phyloP scores from a whole-genome alignment of 1,140 invertebrate genomes.

The Ceratina japonica region DNA sequence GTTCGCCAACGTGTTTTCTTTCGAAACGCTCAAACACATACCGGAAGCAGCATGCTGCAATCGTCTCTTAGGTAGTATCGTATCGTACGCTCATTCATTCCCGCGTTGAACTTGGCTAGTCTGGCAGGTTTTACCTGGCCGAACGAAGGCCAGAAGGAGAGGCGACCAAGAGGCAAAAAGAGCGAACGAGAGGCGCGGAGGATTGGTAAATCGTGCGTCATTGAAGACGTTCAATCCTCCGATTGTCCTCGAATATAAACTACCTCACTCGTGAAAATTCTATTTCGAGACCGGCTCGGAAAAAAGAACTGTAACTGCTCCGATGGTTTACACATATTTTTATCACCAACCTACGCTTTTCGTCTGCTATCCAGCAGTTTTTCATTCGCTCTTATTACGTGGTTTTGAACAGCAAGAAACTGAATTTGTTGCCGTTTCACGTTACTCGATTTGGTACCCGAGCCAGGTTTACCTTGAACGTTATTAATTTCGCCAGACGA shows the following conservation, averaged over 20 bases:
- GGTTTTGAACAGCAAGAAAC: neutral
- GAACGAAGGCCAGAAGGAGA: conserved; percentile 11
- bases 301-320: too few species aligned
- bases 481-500: conserved; percentile 20
- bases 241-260: conserved; percentile 14
- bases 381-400: neutral
- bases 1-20: neutral
- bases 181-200: neutral
- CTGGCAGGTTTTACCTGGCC: conserved; percentile 16
- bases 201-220: conserved; percentile 57
- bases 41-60: conserved; percentile 1
- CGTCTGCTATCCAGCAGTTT: too few species aligned
- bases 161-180: neutral
- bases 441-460: neutral
- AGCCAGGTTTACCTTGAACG: conserved; percentile 18
- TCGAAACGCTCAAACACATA: neutral
- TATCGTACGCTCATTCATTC: conserved; percentile 15
- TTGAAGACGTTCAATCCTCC: conserved; percentile 31
- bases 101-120: conserved; percentile 5
- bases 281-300: neutral
- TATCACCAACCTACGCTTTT: too few species aligned
- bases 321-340: too few species aligned
- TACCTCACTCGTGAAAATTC: conserved; percentile 9
- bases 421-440: too few species aligned
- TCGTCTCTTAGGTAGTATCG: conserved; percentile 2